Evolutionary conservation across 2,113 vertebrate genomes (phyloP).

Genomic region (Cyprinodon variegatus): DNA sequence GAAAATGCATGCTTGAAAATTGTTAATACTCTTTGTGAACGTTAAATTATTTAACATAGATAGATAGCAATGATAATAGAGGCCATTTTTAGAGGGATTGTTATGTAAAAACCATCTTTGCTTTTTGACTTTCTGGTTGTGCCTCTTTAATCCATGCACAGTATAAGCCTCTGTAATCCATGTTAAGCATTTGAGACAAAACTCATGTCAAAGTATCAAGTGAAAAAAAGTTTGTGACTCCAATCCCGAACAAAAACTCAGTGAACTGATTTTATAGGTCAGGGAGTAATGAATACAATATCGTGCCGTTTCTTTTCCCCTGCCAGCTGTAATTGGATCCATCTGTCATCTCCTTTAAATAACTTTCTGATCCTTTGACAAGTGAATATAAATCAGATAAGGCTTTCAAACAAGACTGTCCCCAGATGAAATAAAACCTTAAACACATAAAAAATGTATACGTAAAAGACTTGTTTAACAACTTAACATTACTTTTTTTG

Average conservation of each 20-base stretch:
- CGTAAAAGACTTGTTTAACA: background rate
- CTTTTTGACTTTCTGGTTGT: slow-evolving; percentile 1
- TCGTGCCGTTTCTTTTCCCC: slow-evolving; percentile 6
- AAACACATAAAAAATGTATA: background rate
- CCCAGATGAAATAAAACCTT: background rate
- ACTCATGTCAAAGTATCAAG: background rate
- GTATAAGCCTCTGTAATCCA: slow-evolving; percentile 6
- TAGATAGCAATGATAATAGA: background rate
- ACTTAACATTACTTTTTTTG: too few relatives aligned
- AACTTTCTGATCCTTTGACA: slow-evolving; percentile 14
- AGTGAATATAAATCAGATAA: slow-evolving; percentile 18
- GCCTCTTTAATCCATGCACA: background rate
- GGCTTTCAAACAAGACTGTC: slow-evolving; percentile 1
- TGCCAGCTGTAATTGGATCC: slow-evolving; percentile 17
- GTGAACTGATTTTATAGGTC: background rate
- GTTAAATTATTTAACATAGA: background rate
- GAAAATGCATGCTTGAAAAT: background rate
- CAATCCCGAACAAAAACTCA: background rate
- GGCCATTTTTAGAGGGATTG: background rate
- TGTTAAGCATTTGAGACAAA: background rate
- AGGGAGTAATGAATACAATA: slow-evolving; percentile 13
- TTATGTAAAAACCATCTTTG: background rate
- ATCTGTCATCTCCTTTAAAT: slow-evolving; percentile 18
- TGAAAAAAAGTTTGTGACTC: background rate
- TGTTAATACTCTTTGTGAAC: background rate